Base-by-base conservation (phyloP, 2,888 invertebrate species). In the Bombyx huttoni region DNA sequence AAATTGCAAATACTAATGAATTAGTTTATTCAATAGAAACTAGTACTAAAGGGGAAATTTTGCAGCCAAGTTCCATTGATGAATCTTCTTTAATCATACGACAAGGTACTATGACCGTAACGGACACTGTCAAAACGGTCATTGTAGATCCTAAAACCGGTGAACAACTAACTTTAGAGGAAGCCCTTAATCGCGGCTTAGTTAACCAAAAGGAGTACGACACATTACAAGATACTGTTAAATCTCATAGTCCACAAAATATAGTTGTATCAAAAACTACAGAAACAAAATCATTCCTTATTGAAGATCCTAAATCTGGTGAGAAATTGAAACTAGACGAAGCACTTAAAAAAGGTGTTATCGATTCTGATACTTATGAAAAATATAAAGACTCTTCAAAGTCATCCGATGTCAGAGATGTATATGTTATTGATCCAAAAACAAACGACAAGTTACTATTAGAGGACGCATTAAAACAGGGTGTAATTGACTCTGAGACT, bases 141-240 rank as follows among this genome's bases (percentile, higher is more conserved):
- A 90, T 94, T 2, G 85, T 91, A 51, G 96, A 97, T 81, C 95
- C 96, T 0, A 91, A 90, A 57, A 93, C 95, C 6, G 95, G 94
- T 1, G 91, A 94, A 70, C 91, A 92, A 65, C 88, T 96, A 57
- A 93, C 94, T 8, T 89, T 95, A 53, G 93, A 94, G 71, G 52
- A 52, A 45, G 49, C 52, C 40, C n/a, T 47, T 8, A 47, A 52
- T 9, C 50, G 45, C 9, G 50, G 50, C 6, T n/a, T 48, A 1
- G 48, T 52, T 46, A 47, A 47, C 13, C 24, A 48, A 33, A 50
- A 52, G 14, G 50, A 47, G 0, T 52, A 50, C 33, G 50, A 47
- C 6, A 24, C 48, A 34, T 33, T 47, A 40, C 34, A 33, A 24
- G 46, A 40, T 9, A 8, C 52, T 14, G 24, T 9, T 0, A 24